phyloP scores from a whole-genome alignment of 2,113 vertebrate genomes.

The Gadus macrocephalus region DNA sequence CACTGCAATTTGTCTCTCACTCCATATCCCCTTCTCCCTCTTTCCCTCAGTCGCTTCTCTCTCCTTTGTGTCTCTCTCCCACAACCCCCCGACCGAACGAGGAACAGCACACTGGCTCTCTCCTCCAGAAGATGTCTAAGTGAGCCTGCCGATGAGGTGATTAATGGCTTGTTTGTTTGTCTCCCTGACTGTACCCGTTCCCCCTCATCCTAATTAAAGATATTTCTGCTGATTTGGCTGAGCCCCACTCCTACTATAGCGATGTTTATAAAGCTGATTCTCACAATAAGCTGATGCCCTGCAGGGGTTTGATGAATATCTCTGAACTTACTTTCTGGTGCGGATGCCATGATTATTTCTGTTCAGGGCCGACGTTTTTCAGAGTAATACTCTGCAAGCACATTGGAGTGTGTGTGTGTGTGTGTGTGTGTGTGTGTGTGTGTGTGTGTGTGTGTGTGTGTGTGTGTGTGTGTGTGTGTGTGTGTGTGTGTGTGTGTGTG shows the following conservation, averaged over 20 bases:
- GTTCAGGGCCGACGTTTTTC: slow-evolving; percentile 16
- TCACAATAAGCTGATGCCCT: slow-evolving; percentile 19
- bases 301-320: slow-evolving; percentile 39
- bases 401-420: too few relatives aligned
- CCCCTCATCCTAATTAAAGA: slow-evolving; percentile 44
- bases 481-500: too few relatives aligned
- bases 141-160: slow-evolving; percentile 33
- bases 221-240: slow-evolving; percentile 46
- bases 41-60: not conserved
- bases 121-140: slow-evolving; percentile 9
- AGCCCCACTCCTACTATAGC: slow-evolving; percentile 15
- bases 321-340: slow-evolving; percentile 39
- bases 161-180: slow-evolving; percentile 49
- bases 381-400: not conserved
- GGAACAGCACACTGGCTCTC: too few relatives aligned
- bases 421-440: too few relatives aligned
- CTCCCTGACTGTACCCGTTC: slow-evolving; percentile 30
- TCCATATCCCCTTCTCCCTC: not conserved
- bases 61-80: not conserved
- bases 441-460: too few relatives aligned
- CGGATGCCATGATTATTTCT: slow-evolving; percentile 33
- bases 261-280: slow-evolving; percentile 39
- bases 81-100: not conserved
- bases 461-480: too few relatives aligned
- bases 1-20: not conserved